Percentiles rank a stretch among this genome's conserved stretches.
Evolutionary conservation across 2,113 vertebrate genomes (phyloP).

Genomic region (Cyprinodon variegatus): DNA sequence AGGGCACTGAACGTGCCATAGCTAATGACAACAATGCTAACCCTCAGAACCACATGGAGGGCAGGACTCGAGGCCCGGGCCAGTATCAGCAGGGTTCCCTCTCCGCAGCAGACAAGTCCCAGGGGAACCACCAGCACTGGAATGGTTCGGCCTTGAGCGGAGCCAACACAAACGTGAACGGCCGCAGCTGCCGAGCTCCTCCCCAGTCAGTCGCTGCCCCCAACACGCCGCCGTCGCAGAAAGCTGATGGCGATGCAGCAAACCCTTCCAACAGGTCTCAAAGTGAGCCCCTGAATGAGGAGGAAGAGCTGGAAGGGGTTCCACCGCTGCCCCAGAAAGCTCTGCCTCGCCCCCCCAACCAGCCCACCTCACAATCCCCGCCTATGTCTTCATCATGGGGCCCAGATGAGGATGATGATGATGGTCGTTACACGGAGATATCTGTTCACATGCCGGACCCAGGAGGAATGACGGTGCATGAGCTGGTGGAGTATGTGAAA

Average conservation of each 20-base stretch:
- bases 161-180: constrained; percentile 71
- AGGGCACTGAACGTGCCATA: constrained; percentile 53
- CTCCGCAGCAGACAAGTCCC: constrained; percentile 54
- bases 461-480: constrained; percentile 75
- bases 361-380: constrained; percentile 61
- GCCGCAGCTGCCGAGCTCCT: constrained; percentile 73
- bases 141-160: constrained; percentile 77
- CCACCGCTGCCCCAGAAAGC: constrained; percentile 84
- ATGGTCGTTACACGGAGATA: constrained; percentile 60
- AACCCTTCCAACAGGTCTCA: constrained; percentile 33
- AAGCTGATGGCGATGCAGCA: constrained; percentile 16
- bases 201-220: constrained; percentile 84
- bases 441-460: constrained; percentile 80
- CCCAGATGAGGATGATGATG: constrained; percentile 46
- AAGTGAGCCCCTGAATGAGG: constrained; percentile 38
- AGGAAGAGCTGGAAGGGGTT: constrained; percentile 66
- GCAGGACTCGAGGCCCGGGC: constrained; percentile 72
- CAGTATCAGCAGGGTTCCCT: constrained; percentile 55
- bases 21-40: constrained; percentile 83
- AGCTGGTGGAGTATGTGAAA: constrained; percentile 81
- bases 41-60: constrained; percentile 78
- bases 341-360: constrained; percentile 75
- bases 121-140: constrained; percentile 80
- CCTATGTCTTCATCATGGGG: constrained; percentile 64
- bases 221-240: constrained; percentile 77